Conservation (phyloP, 2,113 vertebrate species). For the Nyctibius bracteatus region DNA sequence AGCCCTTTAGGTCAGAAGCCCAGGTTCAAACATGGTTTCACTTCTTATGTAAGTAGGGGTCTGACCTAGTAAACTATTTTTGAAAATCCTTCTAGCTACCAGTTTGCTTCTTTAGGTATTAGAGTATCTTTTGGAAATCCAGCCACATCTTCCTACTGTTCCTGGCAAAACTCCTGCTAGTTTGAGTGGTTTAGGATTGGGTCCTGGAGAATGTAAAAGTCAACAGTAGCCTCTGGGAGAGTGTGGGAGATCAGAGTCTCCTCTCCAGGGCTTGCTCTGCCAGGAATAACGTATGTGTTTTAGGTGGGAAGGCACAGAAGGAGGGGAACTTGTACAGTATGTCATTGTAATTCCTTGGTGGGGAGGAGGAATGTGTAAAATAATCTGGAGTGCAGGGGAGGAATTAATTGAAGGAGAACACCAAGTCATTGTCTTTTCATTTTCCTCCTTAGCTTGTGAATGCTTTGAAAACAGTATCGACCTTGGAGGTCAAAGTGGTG, state of each 20-base stretch:
- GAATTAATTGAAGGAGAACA: neutral
- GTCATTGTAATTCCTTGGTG: neutral
- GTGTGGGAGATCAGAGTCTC: neutral
- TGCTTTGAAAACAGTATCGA: slow-evolving; percentile 88
- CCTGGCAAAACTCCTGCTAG: neutral
- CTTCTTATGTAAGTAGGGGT: neutral
- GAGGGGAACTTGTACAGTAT: neutral
- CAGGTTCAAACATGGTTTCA: neutral
- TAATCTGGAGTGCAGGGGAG: neutral
- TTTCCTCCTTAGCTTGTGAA: slow-evolving; percentile 83
- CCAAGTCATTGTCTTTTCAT: neutral
- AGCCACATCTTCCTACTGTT: neutral
- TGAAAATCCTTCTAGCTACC: neutral
- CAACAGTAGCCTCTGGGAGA: neutral
- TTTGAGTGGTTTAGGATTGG: neutral
- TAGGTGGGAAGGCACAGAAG: neutral
- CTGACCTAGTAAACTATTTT: neutral
- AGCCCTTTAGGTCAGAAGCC: neutral
- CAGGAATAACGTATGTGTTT: fast-evolving
- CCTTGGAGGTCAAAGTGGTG: slow-evolving; percentile 88
- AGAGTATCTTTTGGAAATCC: neutral
- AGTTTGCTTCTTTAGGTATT: neutral
- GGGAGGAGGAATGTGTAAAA: neutral
- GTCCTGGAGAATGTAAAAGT: neutral
- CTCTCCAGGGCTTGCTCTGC: neutral